Base-by-base conservation (phyloP, 2,888 invertebrate species). In the Eupelmus urozonus region DNA sequence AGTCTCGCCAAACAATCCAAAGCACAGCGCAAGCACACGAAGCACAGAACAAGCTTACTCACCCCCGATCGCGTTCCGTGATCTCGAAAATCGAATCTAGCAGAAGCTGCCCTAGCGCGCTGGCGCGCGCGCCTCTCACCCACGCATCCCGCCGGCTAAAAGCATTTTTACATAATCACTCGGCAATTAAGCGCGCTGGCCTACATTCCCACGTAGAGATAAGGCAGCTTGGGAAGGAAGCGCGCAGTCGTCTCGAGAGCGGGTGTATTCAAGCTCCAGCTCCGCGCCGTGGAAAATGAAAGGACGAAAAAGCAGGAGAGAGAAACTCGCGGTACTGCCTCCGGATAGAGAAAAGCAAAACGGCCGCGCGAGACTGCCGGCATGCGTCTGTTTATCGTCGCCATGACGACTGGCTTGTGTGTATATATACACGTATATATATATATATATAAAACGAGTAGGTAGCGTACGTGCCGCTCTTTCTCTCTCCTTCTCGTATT, bases 311-410 rank as follows among this genome's bases (percentile, higher is more conserved):
- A 63, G 40, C 62, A 42, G 55, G 11, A 16, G 18, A 51, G 1
- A 53, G 11, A 20, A 18, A 20, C 53, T 20, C 51, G 53, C 51
- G 66, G 34, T 18, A 59, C 59, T 59, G 59, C 59, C 59, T 59
- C 59, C 18, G 11, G 59, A 7, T 16, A 45, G 18, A 71, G 51
- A 49, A 34, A 23, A 16, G 45, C n/a, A 25, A 55, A 69, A 18
- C 27, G 23, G 23, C 42, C 27, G 53, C 40, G 23, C 60, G n/a
- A 29, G 29, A 71, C 45, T 70, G 27, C 65, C 63, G 65, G 71
- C 73, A 63, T 78, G 55, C 62, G 73, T 73, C 78, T 78, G 78
- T 78, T 78, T 78, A 75, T 70, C 70, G 76, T 79, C 49, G 72
- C 42, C 76, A 76, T 79, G 79, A 67, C 76, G 57, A 79, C 71